A percentile compares a stretch with the other conserved stretches of the same genome.
Evolutionary conservation across 2,888 invertebrate species (phyloP).

Genomic region (Palloptera scutellata): DNA sequence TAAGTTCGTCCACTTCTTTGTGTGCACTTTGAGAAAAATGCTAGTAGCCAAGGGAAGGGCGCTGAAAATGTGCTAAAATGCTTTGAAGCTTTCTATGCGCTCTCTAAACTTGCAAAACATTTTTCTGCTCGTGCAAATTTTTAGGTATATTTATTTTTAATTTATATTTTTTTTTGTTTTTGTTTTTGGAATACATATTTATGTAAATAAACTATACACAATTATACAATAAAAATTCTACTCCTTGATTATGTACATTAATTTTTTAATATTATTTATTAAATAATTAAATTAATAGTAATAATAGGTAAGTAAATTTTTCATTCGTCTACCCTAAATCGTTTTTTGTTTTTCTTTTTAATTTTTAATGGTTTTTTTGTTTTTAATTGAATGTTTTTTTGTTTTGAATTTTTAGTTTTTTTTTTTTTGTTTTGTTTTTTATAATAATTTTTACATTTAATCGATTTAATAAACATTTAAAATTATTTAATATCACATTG

Average conservation of each 20-base stretch:
- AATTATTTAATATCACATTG: slow-evolving; percentile 54
- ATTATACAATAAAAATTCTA: slow-evolving; percentile 11
- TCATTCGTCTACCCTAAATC: slow-evolving; percentile 4
- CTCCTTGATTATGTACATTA: slow-evolving; percentile 28
- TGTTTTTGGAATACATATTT: too few species aligned
- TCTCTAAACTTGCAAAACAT: slow-evolving; percentile 1
- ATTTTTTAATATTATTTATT: slow-evolving; percentile 2
- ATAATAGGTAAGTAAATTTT: too few species aligned
- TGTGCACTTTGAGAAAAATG: too few species aligned
- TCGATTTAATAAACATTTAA: slow-evolving; percentile 12
- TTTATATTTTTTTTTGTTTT: too few species aligned
- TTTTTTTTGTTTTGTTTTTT: slow-evolving; percentile 42
- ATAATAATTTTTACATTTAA: slow-evolving; percentile 44
- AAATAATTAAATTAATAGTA: too few species aligned
- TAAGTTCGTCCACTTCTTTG: too few species aligned
- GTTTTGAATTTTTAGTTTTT: too few species aligned
- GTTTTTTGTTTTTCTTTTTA: slow-evolving; percentile 23
- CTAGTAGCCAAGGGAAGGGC: too few species aligned
- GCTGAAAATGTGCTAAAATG: too few species aligned
- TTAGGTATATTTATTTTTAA: too few species aligned
- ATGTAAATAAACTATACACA: too few species aligned
- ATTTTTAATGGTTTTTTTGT: slow-evolving; percentile 29
- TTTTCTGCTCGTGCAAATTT: background rate
- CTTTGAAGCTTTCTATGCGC: background rate
- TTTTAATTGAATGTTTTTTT: slow-evolving; percentile 40